Conservation (phyloP, 92 coral and sea anemone genomes). For the Phenganax marumi region DNA sequence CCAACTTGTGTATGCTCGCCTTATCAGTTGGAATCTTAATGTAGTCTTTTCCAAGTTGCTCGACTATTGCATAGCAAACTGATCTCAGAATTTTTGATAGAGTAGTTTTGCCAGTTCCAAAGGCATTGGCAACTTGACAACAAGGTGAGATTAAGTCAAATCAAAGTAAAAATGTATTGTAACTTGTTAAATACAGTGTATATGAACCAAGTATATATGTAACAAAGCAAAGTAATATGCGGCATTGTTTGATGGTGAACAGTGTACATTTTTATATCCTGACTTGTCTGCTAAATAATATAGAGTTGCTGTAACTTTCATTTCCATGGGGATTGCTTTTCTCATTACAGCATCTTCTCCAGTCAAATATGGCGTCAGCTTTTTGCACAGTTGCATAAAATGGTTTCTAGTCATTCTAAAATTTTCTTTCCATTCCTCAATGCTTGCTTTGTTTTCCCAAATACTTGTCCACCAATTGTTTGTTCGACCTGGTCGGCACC, state of each 20-base stretch:
- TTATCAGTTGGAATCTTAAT: constrained; percentile 41
- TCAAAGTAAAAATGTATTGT: no score
- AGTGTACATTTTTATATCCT: neutral
- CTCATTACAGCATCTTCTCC: neutral
- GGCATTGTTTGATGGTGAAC: no score
- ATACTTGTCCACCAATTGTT: constrained; percentile 11
- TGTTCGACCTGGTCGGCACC: constrained; percentile 3
- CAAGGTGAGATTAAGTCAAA: no score
- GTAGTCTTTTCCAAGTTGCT: neutral
- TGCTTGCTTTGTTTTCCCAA: neutral
- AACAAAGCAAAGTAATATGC: no score
- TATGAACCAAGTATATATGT: no score
- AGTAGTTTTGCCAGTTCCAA: constrained; percentile 1
- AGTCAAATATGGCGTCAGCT: neutral
- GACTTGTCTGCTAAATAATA: constrained; percentile 3
- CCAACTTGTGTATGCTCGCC: constrained; percentile 17
- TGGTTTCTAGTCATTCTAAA: neutral
- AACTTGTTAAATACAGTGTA: no score
- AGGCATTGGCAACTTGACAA: neutral
- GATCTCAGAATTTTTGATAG: neutral
- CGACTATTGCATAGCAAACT: neutral
- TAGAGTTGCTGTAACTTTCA: constrained; percentile 8
- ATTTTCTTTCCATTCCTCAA: constrained; percentile 11
- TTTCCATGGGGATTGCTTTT: neutral
- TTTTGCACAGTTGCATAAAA: neutral